Evolutionary conservation across 2,888 invertebrate species (phyloP).

Genomic region (Sialis lutaria): DNA sequence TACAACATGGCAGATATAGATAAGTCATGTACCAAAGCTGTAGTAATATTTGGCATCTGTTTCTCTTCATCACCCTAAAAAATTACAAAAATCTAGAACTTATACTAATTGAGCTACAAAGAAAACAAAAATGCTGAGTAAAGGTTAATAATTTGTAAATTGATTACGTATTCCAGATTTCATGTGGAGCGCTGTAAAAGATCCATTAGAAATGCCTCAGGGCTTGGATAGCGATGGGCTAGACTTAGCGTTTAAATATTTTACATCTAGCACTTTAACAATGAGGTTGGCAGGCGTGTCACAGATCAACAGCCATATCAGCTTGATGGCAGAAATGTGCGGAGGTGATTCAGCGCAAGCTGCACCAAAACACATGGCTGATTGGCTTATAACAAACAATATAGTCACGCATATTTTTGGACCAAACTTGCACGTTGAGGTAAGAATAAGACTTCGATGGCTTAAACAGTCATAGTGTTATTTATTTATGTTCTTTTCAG

Average conservation of each 20-base stretch:
- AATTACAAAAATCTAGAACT: too few relatives aligned
- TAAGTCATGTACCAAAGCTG: too few relatives aligned
- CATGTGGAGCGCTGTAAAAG: slow-evolving; percentile 91
- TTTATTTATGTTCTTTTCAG: slow-evolving; percentile 23
- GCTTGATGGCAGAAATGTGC: slow-evolving; percentile 78
- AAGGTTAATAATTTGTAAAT: slow-evolving; percentile 1
- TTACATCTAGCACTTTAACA: slow-evolving; percentile 83
- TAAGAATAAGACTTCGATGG: slow-evolving; percentile 18
- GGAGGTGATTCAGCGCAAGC: slow-evolving; percentile 55
- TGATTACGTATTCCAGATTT: slow-evolving; percentile 42
- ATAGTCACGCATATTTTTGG: slow-evolving; percentile 91
- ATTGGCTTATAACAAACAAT: slow-evolving; percentile 77
- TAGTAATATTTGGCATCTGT: too few relatives aligned
- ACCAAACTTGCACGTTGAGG: slow-evolving; percentile 93
- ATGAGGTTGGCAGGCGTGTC: slow-evolving; percentile 87
- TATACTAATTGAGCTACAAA: too few relatives aligned
- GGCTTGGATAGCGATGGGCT: slow-evolving; percentile 82
- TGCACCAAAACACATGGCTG: slow-evolving; percentile 66
- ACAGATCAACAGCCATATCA: slow-evolving; percentile 88
- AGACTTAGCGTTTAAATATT: slow-evolving; percentile 88
- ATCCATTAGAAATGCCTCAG: slow-evolving; percentile 70
- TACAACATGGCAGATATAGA: too few relatives aligned
- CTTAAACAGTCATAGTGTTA: background rate
- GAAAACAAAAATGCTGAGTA: too few relatives aligned
- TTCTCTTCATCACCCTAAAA: too few relatives aligned